A percentile compares a stretch with the other conserved stretches of the same genome.
phyloP scores from a whole-genome alignment of 2,797 vertebrate species.

The Decapterus maruadsi region DNA sequence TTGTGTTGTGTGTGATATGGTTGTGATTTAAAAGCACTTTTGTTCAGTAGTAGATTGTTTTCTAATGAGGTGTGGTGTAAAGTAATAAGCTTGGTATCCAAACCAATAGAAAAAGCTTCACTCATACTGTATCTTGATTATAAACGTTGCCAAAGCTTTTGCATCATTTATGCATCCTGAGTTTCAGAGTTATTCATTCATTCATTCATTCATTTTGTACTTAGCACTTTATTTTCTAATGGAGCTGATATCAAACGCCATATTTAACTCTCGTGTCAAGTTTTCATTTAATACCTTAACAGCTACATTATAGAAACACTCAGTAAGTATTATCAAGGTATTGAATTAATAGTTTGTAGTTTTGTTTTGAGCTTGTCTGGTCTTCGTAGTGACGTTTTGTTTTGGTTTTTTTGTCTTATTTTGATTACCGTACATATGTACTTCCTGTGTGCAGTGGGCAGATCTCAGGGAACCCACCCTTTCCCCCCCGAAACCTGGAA shows the following conservation, averaged over 20 bases:
- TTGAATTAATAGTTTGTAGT: constrained; percentile 56
- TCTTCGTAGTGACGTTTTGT: constrained; percentile 26
- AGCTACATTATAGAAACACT: constrained; percentile 62
- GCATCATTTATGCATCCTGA: constrained; percentile 76
- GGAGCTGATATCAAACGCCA: constrained; percentile 75
- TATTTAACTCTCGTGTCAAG: constrained; percentile 76
- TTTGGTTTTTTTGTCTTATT: constrained; percentile 37
- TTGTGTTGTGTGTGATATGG: constrained; percentile 58
- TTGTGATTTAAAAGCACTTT: constrained; percentile 87
- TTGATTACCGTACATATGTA: constrained; percentile 43
- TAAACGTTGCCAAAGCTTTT: constrained; percentile 78
- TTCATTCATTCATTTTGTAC: constrained; percentile 77
- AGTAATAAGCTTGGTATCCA: constrained; percentile 83
- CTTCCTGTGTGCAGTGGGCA: constrained; percentile 80
- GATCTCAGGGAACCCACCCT: constrained; percentile 85
- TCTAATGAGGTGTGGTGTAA: constrained; percentile 50
- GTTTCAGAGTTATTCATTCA: constrained; percentile 57
- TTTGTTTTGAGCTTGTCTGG: constrained; percentile 35
- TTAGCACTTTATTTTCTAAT: constrained; percentile 87
- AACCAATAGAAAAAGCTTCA: constrained; percentile 73
- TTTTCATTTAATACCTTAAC: constrained; percentile 55
- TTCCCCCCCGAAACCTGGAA: constrained; percentile 27
- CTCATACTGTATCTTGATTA: constrained; percentile 71
- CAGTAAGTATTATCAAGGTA: constrained; percentile 66
- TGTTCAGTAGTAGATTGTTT: constrained; percentile 66